Evolutionary conservation across 2,888 invertebrate species (phyloP).

Genomic region (Melangyna quadrimaculata): DNA sequence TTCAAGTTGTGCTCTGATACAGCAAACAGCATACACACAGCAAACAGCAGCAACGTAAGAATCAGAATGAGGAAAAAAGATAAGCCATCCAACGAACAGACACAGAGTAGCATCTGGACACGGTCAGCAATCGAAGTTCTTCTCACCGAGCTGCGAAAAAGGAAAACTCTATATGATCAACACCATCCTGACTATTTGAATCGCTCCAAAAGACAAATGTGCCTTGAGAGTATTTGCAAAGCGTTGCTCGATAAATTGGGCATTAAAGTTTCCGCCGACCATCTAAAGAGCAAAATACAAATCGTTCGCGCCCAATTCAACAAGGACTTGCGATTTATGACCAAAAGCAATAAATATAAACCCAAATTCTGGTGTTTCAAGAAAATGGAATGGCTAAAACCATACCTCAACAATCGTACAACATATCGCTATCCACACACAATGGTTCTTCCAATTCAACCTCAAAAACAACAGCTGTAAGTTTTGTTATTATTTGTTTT

Average conservation of each 20-base stretch:
- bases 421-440: neutral
- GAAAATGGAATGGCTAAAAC: slow-evolving; percentile 62
- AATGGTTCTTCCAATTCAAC: neutral
- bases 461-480: slow-evolving; percentile 12
- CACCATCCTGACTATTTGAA: slow-evolving; percentile 46
- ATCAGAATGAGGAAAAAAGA: neutral
- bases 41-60: neutral
- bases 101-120: slow-evolving; percentile 54
- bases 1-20: slow-evolving; percentile 54
- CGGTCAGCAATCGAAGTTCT: slow-evolving; percentile 44
- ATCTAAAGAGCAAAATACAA: slow-evolving; percentile 51
- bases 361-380: slow-evolving; percentile 65
- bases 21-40: slow-evolving; percentile 58
- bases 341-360: slow-evolving; percentile 52
- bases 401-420: slow-evolving; percentile 23
- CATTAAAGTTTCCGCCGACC: slow-evolving; percentile 32
- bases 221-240: slow-evolving; percentile 41
- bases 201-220: slow-evolving; percentile 32
- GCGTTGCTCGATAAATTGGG: slow-evolving; percentile 40
- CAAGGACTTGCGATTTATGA: slow-evolving; percentile 53
- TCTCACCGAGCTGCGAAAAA: slow-evolving; percentile 43
- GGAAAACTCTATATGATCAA: slow-evolving; percentile 51
- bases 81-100: neutral
- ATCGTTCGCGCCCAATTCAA: slow-evolving; percentile 56
- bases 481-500: neutral